These are phyloP conservation scores for Salminus brasiliensis DNA, from an alignment of 2,113 vertebrate species.

Conservation along the genomic window DNA sequence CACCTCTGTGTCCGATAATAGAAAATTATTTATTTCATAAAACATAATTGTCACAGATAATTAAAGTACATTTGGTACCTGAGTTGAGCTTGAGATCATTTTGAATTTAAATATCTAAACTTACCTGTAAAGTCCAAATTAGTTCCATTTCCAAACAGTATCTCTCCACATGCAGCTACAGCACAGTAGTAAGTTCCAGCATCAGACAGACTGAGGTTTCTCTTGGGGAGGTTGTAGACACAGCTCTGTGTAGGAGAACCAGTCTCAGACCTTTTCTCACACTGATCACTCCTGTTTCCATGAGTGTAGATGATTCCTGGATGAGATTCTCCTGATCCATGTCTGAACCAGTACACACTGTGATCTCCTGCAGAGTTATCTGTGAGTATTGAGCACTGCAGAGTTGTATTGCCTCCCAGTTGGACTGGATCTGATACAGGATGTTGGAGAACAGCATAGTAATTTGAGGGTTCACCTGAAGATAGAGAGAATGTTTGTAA, in stretches of 20 bases:
- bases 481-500: neutral
- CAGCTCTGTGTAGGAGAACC: too few relatives aligned
- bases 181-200: neutral
- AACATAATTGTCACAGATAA: too few relatives aligned
- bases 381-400: too few relatives aligned
- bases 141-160: neutral
- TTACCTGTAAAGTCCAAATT: neutral
- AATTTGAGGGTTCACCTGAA: neutral
- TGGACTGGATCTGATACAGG: too few relatives aligned
- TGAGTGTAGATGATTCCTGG: neutral
- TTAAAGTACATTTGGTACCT: too few relatives aligned
- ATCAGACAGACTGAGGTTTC: neutral
- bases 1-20: too few relatives aligned
- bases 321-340: neutral
- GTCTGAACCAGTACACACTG: too few relatives aligned
- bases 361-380: too few relatives aligned
- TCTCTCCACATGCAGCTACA: neutral
- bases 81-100: too few relatives aligned
- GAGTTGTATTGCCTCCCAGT: too few relatives aligned
- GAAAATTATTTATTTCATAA: too few relatives aligned
- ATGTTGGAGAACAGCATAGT: neutral
- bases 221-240: too few relatives aligned
- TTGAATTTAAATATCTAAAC: neutral
- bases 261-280: neutral
- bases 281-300: neutral